Evolutionary conservation across 2,113 vertebrate genomes (phyloP), one percentile per base, ranked within the genome.

Genomic region (Parotia lawesii): DNA sequence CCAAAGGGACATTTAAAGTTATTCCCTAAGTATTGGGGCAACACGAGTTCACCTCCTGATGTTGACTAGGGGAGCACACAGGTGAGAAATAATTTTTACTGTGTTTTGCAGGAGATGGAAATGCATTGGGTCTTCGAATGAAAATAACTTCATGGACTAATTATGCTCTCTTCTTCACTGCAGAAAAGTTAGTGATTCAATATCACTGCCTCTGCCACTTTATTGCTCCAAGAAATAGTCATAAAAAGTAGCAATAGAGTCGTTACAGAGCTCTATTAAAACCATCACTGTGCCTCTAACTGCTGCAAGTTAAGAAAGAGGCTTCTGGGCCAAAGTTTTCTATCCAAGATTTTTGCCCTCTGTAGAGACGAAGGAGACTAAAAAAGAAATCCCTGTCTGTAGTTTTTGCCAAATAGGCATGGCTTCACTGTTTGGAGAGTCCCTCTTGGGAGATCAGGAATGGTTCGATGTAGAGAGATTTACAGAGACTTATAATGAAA

Each of bases 401-500:
- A 90, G 93, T 61, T 88, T 64, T 91, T 95, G 91, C 95, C 94
- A 97, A 97, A 91, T 61, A 93, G 82, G 40, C 87, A 94, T 48
- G 65, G 93, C 94, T 95, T 94, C 53, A 85, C 65, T 94, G 79
- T 94, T 96, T 94, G 93, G 88, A 95, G 57, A 95, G 76, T 87
- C 48, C n/a, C 94, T 93, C 64, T 38, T 0, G 69, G 82, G 95
- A 93, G 72, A 93, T 87, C 56, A 76, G 75, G 94, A 93, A 92
- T 88, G 87, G 31, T 74, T 86, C 78, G 7, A 97, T 81, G 83
- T 54, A 70, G 90, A 92, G 84, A 95, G 90, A 94, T 95, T 96
- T 95, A 93, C 53, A 76, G 72, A 78, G 92, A 86, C 82, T 96
- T 95, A 83, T 60, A 95, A 94, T 93, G 96, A 94, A 96, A 95